Conservation (phyloP, 1,140 invertebrate species). For the Linepithema humile region DNA sequence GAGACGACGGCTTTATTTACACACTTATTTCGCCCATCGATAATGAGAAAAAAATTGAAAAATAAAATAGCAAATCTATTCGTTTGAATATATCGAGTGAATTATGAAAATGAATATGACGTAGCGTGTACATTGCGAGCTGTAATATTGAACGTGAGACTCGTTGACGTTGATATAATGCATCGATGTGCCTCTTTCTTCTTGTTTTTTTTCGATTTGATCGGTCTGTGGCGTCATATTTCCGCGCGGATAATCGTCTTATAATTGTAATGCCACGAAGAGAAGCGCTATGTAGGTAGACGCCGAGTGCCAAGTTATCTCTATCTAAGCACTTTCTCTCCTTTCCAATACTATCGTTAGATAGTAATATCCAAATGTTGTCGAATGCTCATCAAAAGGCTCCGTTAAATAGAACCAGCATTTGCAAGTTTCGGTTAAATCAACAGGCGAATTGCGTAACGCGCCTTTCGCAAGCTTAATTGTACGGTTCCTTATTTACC, state of each 20-base stretch:
- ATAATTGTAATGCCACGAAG: slow-evolving; percentile 35
- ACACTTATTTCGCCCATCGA: too few species aligned
- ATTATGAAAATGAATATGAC: too few species aligned
- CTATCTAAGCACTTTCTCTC: slow-evolving; percentile 47
- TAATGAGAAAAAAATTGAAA: too few species aligned
- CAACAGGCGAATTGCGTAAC: background rate
- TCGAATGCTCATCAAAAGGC: background rate
- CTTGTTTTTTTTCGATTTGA: background rate
- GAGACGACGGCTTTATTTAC: too few species aligned
- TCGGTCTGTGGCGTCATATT: background rate
- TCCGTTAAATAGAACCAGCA: background rate
- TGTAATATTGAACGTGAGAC: too few species aligned
- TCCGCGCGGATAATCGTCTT: slow-evolving; percentile 26
- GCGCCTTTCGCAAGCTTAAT: background rate
- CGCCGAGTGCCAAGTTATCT: slow-evolving; percentile 17
- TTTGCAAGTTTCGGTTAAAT: background rate
- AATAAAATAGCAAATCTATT: too few species aligned
- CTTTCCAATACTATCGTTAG: slow-evolving; percentile 32
- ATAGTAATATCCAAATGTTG: background rate
- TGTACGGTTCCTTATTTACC: background rate
- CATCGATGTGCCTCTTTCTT: background rate
- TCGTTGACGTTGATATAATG: too few species aligned
- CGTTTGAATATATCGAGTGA: too few species aligned
- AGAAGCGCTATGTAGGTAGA: slow-evolving; percentile 4
- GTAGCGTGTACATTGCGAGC: too few species aligned